Evolutionary conservation across 2,797 vertebrate genomes (phyloP).

Genomic region (Sus cebifrons): DNA sequence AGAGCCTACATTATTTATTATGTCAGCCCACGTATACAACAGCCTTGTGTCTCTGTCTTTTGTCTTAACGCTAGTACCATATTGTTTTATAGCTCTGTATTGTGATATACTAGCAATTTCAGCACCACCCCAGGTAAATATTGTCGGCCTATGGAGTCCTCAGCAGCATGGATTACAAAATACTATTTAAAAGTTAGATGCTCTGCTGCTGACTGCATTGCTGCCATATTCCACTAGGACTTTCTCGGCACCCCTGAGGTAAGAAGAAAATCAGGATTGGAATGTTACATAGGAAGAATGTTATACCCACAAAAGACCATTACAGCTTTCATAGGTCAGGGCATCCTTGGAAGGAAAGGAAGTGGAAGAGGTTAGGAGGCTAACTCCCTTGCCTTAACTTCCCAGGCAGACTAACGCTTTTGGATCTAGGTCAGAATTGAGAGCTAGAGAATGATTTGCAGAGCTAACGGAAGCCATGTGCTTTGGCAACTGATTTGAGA

Average conservation of each 20-base stretch:
- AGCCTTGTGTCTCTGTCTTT: not conserved
- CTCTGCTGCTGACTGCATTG: not conserved
- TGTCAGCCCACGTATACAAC: not conserved
- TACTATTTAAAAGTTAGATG: not conserved
- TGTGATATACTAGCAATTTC: not conserved
- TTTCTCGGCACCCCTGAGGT: not conserved
- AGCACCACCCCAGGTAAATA: not conserved
- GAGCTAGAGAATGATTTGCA: not conserved
- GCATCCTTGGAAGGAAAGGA: not conserved
- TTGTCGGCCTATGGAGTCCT: not conserved
- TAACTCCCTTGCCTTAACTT: conserved; percentile 9
- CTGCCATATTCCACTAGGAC: not conserved
- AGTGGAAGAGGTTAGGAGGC: not conserved
- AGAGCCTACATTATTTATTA: not conserved
- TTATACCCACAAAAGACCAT: not conserved
- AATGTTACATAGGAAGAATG: not conserved
- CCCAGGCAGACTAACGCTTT: not conserved
- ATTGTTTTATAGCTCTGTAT: not conserved
- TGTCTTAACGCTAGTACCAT: not conserved
- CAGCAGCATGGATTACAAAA: not conserved
- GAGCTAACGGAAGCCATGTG: not conserved
- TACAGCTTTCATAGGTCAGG: not conserved
- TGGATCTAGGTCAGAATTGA: not conserved
- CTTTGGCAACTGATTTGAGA: not conserved
- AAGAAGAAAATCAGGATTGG: not conserved